Conservation (phyloP, 35 echinoderm and acorn worm genomes). For the Apostichopus parvimensis region DNA sequence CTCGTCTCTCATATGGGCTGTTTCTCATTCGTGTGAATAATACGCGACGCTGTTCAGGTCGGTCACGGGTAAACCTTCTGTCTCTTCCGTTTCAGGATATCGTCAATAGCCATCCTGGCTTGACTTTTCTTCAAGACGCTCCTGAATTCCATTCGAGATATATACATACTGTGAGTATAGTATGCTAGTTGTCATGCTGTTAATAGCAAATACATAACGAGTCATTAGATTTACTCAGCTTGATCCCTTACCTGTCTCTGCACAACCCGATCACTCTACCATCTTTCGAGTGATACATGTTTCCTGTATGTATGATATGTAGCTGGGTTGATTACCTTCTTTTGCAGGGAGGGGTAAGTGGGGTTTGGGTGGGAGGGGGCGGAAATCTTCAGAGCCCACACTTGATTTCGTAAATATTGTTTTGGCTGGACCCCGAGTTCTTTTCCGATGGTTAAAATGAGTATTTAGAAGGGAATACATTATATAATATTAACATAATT, state of each 20-base stretch:
- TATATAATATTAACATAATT: too few relatives aligned
- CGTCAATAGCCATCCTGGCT: slow-evolving; percentile 84
- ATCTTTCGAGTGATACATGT: background rate
- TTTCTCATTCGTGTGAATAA: background rate
- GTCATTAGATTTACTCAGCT: too few relatives aligned
- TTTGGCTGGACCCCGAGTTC: too few relatives aligned
- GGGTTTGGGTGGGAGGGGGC: too few relatives aligned
- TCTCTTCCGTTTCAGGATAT: slow-evolving; percentile 74
- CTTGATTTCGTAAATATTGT: too few relatives aligned
- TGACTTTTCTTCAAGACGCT: slow-evolving; percentile 88
- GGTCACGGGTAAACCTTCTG: background rate
- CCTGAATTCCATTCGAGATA: slow-evolving; percentile 99
- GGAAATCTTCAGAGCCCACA: too few relatives aligned
- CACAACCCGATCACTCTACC: too few relatives aligned
- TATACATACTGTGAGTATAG: slow-evolving; percentile 88
- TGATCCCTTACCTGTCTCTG: background rate
- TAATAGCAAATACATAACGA: too few relatives aligned
- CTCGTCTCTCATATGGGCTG: background rate
- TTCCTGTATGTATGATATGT: background rate
- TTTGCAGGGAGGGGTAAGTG: too few relatives aligned
- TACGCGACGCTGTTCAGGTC: background rate
- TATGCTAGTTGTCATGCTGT: background rate
- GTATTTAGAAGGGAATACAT: too few relatives aligned
- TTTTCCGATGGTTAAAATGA: too few relatives aligned
- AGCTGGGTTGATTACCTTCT: too few relatives aligned